phyloP scores from a whole-genome alignment of 2,888 invertebrate species.

The Lasioglossum lativentre region DNA sequence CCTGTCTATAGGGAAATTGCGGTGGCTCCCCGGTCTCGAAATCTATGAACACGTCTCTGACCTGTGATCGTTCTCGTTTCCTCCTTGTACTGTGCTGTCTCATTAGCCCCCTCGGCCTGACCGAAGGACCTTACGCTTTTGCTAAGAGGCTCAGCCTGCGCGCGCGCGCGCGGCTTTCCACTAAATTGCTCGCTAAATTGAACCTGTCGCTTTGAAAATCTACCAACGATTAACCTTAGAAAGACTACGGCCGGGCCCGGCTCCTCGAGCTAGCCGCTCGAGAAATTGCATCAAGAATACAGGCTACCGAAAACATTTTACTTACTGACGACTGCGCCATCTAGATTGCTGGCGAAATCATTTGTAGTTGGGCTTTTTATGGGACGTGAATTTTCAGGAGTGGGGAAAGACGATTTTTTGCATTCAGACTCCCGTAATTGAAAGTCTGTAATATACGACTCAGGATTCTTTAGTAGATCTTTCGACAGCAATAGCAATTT shows the following conservation, averaged over 20 bases:
- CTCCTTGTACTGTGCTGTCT: conserved; percentile 31
- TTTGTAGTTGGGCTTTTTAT: no score
- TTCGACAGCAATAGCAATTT: no score
- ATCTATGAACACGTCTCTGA: conserved; percentile 55
- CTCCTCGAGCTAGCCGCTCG: background rate
- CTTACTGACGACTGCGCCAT: background rate
- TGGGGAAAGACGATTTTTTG: no score
- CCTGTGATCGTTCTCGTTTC: conserved; percentile 43
- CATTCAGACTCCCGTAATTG: no score
- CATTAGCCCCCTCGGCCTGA: conserved; percentile 44
- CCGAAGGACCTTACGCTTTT: conserved; percentile 25
- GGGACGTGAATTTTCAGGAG: no score
- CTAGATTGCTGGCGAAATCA: background rate
- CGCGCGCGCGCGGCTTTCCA: conserved; percentile 8
- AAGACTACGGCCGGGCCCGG: background rate
- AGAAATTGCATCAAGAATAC: background rate
- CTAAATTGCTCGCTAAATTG: conserved; percentile 42
- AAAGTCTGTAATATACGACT: no score
- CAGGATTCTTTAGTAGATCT: no score
- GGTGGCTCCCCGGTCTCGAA: conserved; percentile 52
- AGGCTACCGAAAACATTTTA: background rate
- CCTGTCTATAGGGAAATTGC: conserved; percentile 68
- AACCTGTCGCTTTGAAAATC: conserved; percentile 23
- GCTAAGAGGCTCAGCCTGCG: conserved; percentile 20
- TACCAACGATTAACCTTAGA: background rate